These are phyloP conservation scores for Polyodon spathula DNA, from an alignment of 2,113 vertebrate genomes.

Conservation along the genomic window DNA sequence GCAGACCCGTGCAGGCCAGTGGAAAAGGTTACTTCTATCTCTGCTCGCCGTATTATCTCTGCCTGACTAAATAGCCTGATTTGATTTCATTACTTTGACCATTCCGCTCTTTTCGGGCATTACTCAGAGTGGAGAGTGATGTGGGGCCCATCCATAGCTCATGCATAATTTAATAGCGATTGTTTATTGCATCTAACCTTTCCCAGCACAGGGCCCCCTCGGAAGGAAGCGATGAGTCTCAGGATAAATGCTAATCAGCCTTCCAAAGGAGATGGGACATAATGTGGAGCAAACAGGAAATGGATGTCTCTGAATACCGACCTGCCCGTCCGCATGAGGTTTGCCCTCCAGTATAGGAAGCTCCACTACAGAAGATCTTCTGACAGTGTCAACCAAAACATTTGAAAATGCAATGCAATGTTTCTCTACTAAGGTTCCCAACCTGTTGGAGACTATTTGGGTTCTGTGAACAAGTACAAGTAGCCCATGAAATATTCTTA, in stretches of 20 bases:
- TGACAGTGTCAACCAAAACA: too few species aligned
- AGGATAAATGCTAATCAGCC: not conserved
- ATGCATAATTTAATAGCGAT: not conserved
- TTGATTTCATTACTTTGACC: not conserved
- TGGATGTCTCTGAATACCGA: not conserved
- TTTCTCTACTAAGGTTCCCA: too few species aligned
- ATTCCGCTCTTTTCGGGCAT: not conserved
- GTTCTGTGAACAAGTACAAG: too few species aligned
- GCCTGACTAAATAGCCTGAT: not conserved
- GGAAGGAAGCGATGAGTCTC: not conserved
- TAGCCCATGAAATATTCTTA: too few species aligned
- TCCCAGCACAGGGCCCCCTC: not conserved
- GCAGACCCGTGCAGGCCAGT: not conserved
- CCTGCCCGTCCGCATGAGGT: too few species aligned
- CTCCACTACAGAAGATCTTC: too few species aligned
- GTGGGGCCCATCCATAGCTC: not conserved
- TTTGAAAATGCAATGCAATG: too few species aligned
- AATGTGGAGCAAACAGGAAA: not conserved
- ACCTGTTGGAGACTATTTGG: too few species aligned
- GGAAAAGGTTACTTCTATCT: not conserved
- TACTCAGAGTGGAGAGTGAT: not conserved
- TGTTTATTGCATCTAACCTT: not conserved
- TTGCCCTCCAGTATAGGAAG: too few species aligned
- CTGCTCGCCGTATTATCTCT: not conserved
- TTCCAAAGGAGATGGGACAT: not conserved